Percentiles rank a stretch among this genome's conserved stretches.
phyloP scores from a whole-genome alignment of 2,888 invertebrate species.

The Ennomos erosarius region DNA sequence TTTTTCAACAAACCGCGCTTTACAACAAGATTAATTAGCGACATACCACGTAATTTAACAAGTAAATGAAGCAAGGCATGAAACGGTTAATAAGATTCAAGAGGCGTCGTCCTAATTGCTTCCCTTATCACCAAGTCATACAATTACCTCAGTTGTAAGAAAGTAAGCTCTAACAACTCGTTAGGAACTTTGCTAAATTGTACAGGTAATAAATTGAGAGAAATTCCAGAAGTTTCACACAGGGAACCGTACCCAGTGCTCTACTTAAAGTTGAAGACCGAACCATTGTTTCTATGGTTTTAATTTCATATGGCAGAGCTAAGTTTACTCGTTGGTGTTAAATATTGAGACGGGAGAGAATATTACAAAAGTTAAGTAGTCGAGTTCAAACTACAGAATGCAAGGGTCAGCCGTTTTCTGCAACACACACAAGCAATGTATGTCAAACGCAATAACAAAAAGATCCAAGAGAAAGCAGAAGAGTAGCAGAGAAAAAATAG shows the following conservation, averaged over 20 bases:
- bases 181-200: constrained; percentile 52
- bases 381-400: not conserved
- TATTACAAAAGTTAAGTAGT: constrained; percentile 8
- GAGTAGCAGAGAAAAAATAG: too few species aligned
- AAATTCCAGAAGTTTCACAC: constrained; percentile 53
- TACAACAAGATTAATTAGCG: not conserved
- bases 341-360: constrained; percentile 4
- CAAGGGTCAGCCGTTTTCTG: too few species aligned
- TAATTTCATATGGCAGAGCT: constrained; percentile 35
- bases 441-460: too few species aligned
- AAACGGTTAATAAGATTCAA: constrained; percentile 8
- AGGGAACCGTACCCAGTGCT: constrained; percentile 47
- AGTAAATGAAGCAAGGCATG: constrained; percentile 1
- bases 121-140: constrained; percentile 18
- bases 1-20: not conserved
- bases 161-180: constrained; percentile 40
- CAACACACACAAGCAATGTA: too few species aligned
- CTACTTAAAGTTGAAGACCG: constrained; percentile 48
- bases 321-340: constrained; percentile 20
- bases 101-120: constrained; percentile 13
- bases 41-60: constrained; percentile 8
- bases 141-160: constrained; percentile 19
- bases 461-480: too few species aligned
- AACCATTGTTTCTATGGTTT: constrained; percentile 39
- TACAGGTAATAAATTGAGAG: constrained; percentile 53